Evolutionary conservation across 1,140 invertebrate species (phyloP).

Genomic region (Neodiprion virginianus): DNA sequence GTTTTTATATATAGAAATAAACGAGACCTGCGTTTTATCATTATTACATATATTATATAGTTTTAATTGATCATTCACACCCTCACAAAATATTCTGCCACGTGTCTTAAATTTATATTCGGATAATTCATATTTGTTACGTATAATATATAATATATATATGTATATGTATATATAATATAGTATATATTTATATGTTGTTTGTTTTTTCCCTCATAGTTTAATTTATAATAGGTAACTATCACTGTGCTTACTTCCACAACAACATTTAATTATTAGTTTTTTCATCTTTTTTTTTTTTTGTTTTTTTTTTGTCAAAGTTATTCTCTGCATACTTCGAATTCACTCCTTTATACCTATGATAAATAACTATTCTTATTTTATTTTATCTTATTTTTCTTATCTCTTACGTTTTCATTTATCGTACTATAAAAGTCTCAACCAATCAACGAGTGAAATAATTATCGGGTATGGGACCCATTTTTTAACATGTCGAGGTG

Average conservation of each 20-base stretch:
- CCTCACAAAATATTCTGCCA: slow-evolving; percentile 50
- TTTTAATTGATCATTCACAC: slow-evolving; percentile 26
- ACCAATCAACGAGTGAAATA: no score
- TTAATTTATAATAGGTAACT: slow-evolving; percentile 39
- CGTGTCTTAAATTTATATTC: slow-evolving; percentile 36
- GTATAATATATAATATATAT: no score
- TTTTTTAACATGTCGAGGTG: no score
- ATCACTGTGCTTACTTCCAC: slow-evolving; percentile 47
- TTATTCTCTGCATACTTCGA: slow-evolving; percentile 20
- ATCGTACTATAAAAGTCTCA: no score
- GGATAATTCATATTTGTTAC: no score
- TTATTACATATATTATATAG: slow-evolving; percentile 25
- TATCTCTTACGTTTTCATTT: background rate
- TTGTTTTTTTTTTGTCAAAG: slow-evolving; percentile 18
- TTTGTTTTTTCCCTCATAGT: background rate
- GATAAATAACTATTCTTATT: slow-evolving; percentile 8
- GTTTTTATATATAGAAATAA: background rate
- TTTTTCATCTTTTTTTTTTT: slow-evolving; percentile 3
- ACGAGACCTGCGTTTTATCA: slow-evolving; percentile 1
- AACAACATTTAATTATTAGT: slow-evolving; percentile 42
- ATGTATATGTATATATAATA: no score
- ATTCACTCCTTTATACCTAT: slow-evolving; percentile 17
- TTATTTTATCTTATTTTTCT: slow-evolving; percentile 9
- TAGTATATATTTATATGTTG: no score
- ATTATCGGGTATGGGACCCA: no score